Conservation (phyloP, 2,888 invertebrate genomes). For the Shargacucullia verbasci region DNA sequence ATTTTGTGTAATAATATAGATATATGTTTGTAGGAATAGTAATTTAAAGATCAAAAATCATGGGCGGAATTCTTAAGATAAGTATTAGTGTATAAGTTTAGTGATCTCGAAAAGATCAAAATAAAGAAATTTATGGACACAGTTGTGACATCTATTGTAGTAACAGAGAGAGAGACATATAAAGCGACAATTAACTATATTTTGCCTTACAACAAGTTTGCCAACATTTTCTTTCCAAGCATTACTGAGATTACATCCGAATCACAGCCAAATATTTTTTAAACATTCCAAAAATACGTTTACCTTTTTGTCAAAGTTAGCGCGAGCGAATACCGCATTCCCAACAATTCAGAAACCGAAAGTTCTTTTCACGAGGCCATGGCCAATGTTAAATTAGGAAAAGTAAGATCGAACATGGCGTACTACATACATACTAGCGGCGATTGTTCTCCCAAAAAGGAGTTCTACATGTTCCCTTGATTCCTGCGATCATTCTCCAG, state of each 20-base stretch:
- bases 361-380: conserved; percentile 11
- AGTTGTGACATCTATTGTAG: conserved; percentile 12
- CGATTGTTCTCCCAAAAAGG: conserved; percentile 29
- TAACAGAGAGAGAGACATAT: conserved; percentile 13
- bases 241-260: conserved; percentile 68
- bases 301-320: conserved; percentile 30
- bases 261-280: conserved; percentile 81
- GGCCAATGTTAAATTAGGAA: conserved; percentile 9
- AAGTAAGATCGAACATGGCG: conserved; percentile 22
- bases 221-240: conserved; percentile 43
- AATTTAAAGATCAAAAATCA: conserved; percentile 62
- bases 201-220: conserved; percentile 24
- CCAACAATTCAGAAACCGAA: conserved; percentile 12
- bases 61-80: conserved; percentile 55
- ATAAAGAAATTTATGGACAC: conserved; percentile 14
- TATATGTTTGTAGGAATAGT: conserved; percentile 28
- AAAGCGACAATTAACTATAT: conserved; percentile 1
- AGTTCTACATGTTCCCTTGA: conserved; percentile 17
- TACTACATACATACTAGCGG: conserved; percentile 28
- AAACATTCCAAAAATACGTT: conserved; percentile 74
- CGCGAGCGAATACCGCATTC: conserved; percentile 6
- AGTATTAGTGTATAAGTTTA: too few species aligned
- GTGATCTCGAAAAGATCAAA: conserved; percentile 29
- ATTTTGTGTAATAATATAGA: conserved; percentile 53
- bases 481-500: conserved; percentile 23